Evolutionary conservation across 2,113 vertebrate genomes (phyloP).

Genomic region (Regulus satrapa): DNA sequence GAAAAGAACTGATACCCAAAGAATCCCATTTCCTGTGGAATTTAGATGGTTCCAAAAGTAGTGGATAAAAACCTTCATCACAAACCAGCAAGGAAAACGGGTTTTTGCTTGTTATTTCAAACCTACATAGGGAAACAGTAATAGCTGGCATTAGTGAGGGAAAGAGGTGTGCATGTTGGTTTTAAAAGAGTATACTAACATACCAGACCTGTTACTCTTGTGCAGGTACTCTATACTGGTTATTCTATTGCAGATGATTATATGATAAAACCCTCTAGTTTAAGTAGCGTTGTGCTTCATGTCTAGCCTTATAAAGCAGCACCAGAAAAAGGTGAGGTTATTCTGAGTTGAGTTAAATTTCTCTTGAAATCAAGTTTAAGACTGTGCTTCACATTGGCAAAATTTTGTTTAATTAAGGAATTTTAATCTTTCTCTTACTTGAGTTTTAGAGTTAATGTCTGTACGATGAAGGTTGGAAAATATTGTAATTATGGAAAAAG

Average conservation of each 20-base stretch:
- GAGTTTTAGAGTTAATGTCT: not conserved
- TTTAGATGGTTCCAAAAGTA: not conserved
- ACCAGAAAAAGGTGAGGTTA: not conserved
- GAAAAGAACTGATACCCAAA: not conserved
- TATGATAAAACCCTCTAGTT: accelerated
- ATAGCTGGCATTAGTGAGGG: not conserved
- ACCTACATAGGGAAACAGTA: not conserved
- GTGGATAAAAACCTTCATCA: not conserved
- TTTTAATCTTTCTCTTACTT: not conserved
- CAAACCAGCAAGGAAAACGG: not conserved
- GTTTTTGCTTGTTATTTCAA: not conserved
- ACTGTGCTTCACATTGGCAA: not conserved
- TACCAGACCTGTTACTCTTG: not conserved
- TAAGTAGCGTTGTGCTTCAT: not conserved
- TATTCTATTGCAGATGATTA: not conserved
- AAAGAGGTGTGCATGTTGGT: not conserved
- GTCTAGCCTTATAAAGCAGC: not conserved
- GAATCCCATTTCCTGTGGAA: not conserved
- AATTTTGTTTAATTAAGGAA: not conserved
- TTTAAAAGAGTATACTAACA: not conserved
- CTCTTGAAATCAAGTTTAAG: not conserved
- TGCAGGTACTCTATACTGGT: not conserved
- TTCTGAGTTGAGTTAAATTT: not conserved
- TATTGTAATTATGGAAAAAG: not conserved
- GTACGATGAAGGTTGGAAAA: not conserved